Percentiles rank a stretch among this genome's conserved stretches.
phyloP scores from a whole-genome alignment of 2,888 invertebrate species.

The Lasius fuliginosus region DNA sequence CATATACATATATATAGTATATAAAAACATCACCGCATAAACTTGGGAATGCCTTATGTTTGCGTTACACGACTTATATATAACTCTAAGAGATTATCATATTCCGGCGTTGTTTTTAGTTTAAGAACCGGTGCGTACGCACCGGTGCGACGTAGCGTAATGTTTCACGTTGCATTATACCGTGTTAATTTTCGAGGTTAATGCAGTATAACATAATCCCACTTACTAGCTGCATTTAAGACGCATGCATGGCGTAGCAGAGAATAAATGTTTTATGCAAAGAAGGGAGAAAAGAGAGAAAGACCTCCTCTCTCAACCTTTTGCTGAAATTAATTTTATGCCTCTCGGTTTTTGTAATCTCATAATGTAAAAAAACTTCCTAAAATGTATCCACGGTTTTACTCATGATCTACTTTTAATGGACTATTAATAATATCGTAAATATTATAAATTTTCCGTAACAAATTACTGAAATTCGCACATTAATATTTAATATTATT shows the following conservation, averaged over 20 bases:
- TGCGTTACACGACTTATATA: slow-evolving; percentile 1
- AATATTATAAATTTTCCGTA: slow-evolving; percentile 2
- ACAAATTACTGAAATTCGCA: neutral
- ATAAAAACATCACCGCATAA: slow-evolving; percentile 2
- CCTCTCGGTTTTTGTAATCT: neutral
- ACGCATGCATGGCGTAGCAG: neutral
- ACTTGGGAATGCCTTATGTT: neutral
- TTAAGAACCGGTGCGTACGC: neutral
- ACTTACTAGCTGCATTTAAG: slow-evolving; percentile 44
- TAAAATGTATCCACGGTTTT: neutral
- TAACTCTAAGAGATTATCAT: slow-evolving; percentile 34
- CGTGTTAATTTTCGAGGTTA: slow-evolving; percentile 51
- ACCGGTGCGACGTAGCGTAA: neutral
- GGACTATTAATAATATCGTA: neutral
- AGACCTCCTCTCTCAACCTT: neutral
- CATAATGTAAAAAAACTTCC: neutral
- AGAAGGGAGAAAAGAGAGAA: neutral
- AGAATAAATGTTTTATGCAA: slow-evolving; percentile 24
- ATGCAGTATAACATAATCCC: slow-evolving; percentile 41
- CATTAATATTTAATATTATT: neutral
- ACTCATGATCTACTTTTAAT: neutral
- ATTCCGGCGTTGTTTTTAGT: slow-evolving; percentile 35
- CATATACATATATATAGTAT: neutral
- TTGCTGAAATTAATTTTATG: slow-evolving; percentile 22
- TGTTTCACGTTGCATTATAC: slow-evolving; percentile 46